Evolutionary conservation across 2,797 vertebrate genomes (phyloP).

Genomic region (Coccyzus lansbergi): DNA sequence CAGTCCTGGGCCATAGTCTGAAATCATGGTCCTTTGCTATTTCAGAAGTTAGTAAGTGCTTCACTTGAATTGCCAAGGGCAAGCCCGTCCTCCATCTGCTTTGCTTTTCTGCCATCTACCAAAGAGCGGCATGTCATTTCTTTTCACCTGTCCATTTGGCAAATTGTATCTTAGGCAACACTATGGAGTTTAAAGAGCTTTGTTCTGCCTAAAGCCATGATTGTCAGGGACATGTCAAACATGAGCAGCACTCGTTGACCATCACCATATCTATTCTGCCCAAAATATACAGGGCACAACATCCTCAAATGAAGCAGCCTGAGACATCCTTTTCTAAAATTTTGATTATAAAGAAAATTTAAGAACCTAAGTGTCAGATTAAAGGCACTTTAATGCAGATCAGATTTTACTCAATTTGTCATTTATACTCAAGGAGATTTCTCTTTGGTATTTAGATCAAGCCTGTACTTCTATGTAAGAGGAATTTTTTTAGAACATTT

Average conservation of each 20-base stretch:
- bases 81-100: neutral
- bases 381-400: neutral
- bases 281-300: neutral
- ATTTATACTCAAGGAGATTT: neutral
- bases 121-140: neutral
- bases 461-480: neutral
- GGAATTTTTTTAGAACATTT: neutral
- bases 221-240: accelerated
- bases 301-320: neutral
- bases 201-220: neutral
- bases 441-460: neutral
- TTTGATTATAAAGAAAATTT: neutral
- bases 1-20: neutral
- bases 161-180: neutral
- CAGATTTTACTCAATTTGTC: neutral
- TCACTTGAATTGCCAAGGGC: neutral
- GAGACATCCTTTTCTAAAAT: neutral
- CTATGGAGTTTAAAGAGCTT: neutral
- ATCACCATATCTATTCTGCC: neutral
- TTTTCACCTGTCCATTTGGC: neutral
- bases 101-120: neutral
- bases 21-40: neutral
- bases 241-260: neutral
- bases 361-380: neutral
- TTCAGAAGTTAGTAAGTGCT: neutral